phyloP scores from a whole-genome alignment of 2,888 invertebrate species.

The Sisyra nigra region DNA sequence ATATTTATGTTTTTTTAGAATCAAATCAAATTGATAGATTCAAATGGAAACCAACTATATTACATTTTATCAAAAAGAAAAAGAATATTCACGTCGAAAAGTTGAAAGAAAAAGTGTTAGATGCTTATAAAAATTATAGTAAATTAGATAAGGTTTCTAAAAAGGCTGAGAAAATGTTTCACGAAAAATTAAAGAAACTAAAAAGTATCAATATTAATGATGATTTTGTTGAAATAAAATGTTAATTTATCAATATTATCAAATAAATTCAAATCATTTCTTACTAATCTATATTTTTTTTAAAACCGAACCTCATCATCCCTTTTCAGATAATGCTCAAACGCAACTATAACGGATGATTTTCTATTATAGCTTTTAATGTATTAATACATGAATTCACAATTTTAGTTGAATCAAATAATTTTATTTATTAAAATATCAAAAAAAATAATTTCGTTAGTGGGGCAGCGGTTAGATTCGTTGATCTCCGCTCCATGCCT shows the following conservation, averaged over 20 bases:
- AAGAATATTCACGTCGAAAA: not conserved
- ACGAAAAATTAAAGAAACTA: not conserved
- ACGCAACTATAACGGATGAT: too few species aligned
- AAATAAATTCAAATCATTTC: too few species aligned
- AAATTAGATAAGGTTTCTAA: not conserved
- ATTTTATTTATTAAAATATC: too few species aligned
- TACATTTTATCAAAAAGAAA: slow-evolving; percentile 4
- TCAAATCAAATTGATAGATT: not conserved
- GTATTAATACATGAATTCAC: too few species aligned
- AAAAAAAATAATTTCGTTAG: too few species aligned
- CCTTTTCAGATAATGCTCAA: too few species aligned
- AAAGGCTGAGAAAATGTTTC: not conserved
- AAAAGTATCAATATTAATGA: slow-evolving; percentile 1
- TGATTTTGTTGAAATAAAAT: slow-evolving; percentile 1
- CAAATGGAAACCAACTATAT: slow-evolving; percentile 8
- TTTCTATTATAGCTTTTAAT: too few species aligned
- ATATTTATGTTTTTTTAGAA: not conserved
- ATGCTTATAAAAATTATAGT: not conserved
- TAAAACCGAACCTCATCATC: too few species aligned
- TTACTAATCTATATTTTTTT: too few species aligned
- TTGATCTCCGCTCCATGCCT: too few species aligned
- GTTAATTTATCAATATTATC: not conserved
- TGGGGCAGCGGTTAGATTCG: too few species aligned
- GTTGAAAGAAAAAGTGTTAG: slow-evolving; percentile 6
- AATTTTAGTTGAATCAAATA: too few species aligned